A percentile compares a stretch with the other conserved stretches of the same genome.
These are phyloP conservation scores for Selenia dentaria DNA, from an alignment of 2,888 invertebrate genomes.

Conservation along the genomic window DNA sequence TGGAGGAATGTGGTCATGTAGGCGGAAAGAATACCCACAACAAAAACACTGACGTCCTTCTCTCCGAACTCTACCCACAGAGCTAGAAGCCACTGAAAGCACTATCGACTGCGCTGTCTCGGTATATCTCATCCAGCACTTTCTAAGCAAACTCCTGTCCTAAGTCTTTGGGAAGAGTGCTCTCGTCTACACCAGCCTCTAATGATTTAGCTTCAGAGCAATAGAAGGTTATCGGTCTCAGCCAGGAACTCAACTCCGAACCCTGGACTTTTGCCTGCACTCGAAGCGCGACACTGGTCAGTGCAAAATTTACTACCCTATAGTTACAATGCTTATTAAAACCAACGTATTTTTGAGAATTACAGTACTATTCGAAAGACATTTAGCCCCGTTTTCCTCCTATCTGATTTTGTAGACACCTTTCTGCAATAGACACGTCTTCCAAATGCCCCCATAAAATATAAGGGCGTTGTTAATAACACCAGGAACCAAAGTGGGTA, in stretches of 20 bases:
- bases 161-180: constrained; percentile 95
- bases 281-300: constrained; percentile 94
- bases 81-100: constrained; percentile 92
- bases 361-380: too few relatives aligned
- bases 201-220: constrained; percentile 85
- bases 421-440: neutral
- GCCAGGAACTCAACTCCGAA: constrained; percentile 96
- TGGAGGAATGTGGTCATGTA: constrained; percentile 95
- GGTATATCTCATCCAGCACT: constrained; percentile 95
- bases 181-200: constrained; percentile 78
- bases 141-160: constrained; percentile 92
- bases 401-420: too few relatives aligned
- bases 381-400: too few relatives aligned
- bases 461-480: neutral
- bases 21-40: constrained; percentile 86
- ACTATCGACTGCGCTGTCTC: constrained; percentile 96
- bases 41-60: constrained; percentile 95
- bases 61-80: constrained; percentile 98
- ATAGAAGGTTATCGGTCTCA: constrained; percentile 93
- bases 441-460: neutral
- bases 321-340: too few relatives aligned
- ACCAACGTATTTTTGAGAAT: too few relatives aligned
- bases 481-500: neutral
- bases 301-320: too few relatives aligned
- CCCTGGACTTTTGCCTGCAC: constrained; percentile 95